Evolutionary conservation across 2,888 invertebrate genomes (phyloP).

Genomic region (Megaustenia siamemsis): DNA sequence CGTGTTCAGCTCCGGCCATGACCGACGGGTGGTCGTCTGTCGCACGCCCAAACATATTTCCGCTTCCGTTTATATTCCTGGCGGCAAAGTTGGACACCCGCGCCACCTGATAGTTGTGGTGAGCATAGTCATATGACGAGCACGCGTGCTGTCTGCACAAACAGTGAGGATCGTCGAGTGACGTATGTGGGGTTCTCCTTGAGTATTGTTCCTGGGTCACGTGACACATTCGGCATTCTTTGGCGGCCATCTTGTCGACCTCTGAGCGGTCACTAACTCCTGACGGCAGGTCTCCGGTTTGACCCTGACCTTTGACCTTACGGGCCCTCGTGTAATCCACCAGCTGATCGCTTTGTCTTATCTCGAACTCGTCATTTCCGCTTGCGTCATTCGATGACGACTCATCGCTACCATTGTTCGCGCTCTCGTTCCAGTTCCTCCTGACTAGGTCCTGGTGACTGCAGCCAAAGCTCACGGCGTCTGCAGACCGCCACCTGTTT

Average conservation of each 20-base stretch:
- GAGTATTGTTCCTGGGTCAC: not conserved
- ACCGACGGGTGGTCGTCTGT: not conserved
- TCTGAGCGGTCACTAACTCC: not conserved
- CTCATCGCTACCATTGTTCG: slow-evolving; percentile 40
- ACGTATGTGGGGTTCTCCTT: not conserved
- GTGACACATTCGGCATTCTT: not conserved
- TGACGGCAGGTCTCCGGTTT: not conserved
- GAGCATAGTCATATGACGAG: slow-evolving; percentile 12
- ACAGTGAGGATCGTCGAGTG: slow-evolving; percentile 1
- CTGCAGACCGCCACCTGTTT: not conserved
- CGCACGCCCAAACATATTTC: slow-evolving; percentile 35
- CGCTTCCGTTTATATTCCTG: slow-evolving; percentile 50
- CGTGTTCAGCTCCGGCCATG: not conserved
- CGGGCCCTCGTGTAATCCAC: not conserved
- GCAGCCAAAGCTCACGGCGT: not conserved
- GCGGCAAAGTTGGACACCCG: slow-evolving; percentile 21
- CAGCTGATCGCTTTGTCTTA: not conserved
- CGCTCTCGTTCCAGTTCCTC: slow-evolving; percentile 45
- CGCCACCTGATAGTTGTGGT: not conserved
- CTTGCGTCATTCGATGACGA: slow-evolving; percentile 30
- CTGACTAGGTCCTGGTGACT: not conserved
- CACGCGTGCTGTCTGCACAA: slow-evolving; percentile 10
- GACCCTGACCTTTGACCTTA: not conserved
- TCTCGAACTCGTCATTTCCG: slow-evolving; percentile 13
- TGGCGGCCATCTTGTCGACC: not conserved